Base-by-base conservation (phyloP, 2,797 vertebrate species). In the Syngnathus rostellatus region DNA sequence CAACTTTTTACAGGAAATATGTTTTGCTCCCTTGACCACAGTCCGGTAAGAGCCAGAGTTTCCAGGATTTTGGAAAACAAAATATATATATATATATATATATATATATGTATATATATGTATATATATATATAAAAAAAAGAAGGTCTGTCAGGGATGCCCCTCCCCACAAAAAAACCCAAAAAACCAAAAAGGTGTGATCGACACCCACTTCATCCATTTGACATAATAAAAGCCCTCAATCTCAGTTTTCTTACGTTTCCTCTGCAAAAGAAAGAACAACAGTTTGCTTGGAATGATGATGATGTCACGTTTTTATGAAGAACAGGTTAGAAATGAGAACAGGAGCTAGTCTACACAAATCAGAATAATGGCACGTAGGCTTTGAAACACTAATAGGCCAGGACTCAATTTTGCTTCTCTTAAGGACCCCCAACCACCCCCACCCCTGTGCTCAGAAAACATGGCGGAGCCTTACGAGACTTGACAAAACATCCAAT, bases 201-300 rank as follows among this genome's bases (percentile, higher is more conserved):
- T 83, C 76, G 71, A 77, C 88, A 89, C 83, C 82, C 85, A 87
- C 86, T 89, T 86, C 89, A 90, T 90, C 87, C 87, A 83, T 90
- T 90, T 89, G 85, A 84, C 88, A 79, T 78, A 87, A 85, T 81
- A 88, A 88, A 90, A 89, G 60, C 60, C 21, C 60, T 62, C 60
- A 45, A 62, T 83, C 81, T 85, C 69, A 83, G 83, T 86, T 85
- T 89, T 90, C 88, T 87, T 90, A 91, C 83, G 89, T 90, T 86
- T 92, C 86, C 86, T 91, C 91, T 91, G 89, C 65, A 92, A 91
- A 89, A 90, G 84, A 91, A 86, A 91, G 82, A 91, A 84, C 85
- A 88, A 81, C 73, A 77, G 85, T 88, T 90, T 89, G 89, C 87
- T 86, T 89, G 89, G 90, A 92, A 92, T 91, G 88, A 89, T 81